Percentiles rank a stretch among this genome's conserved stretches.
Evolutionary conservation across 2,113 vertebrate genomes (phyloP).

Genomic region (Hippocampus barbouri): DNA sequence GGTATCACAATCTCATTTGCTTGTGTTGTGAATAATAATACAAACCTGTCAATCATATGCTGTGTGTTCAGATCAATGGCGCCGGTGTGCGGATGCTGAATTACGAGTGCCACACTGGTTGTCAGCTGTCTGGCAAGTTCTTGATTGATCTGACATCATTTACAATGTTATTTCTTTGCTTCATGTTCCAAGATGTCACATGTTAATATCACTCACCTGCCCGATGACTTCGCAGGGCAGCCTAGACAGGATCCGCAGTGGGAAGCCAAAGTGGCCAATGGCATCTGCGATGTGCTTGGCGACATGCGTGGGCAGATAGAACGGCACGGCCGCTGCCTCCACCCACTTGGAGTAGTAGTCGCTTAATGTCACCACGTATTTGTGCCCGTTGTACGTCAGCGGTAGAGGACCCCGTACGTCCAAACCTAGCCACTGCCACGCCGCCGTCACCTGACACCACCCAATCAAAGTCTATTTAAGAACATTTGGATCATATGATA

Average conservation of each 20-base stretch:
- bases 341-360: conserved; percentile 70
- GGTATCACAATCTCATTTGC: no score
- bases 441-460: conserved; percentile 49
- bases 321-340: conserved; percentile 58
- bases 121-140: conserved; percentile 56
- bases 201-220: conserved; percentile 35
- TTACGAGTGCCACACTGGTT: conserved; percentile 35
- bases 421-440: conserved; percentile 69
- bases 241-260: conserved; percentile 62
- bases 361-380: conserved; percentile 56
- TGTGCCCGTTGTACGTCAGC: conserved; percentile 48
- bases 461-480: background rate
- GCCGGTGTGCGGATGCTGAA: conserved; percentile 61
- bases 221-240: conserved; percentile 54
- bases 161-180: background rate
- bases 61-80: conserved; percentile 52
- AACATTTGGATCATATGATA: background rate
- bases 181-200: background rate
- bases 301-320: conserved; percentile 43
- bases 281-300: conserved; percentile 47
- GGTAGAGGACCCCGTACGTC: conserved; percentile 65
- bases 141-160: conserved; percentile 55
- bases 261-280: conserved; percentile 63
- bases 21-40: background rate
- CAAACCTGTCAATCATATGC: conserved; percentile 62